Conservation (phyloP, 2,888 invertebrate genomes). For the Fabriciana adippe region DNA sequence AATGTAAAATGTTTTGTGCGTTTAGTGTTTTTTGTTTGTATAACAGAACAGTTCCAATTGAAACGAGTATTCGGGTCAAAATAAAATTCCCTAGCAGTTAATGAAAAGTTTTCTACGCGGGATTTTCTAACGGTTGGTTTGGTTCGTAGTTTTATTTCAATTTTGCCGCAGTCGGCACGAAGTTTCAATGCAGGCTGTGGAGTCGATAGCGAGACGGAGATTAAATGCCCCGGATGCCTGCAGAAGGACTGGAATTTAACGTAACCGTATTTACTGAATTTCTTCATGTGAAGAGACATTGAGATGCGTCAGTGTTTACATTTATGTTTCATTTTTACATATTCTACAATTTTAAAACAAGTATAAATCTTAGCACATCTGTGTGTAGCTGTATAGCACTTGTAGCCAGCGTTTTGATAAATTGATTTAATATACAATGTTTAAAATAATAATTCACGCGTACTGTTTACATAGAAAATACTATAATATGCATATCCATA, state of each 20-base stretch:
- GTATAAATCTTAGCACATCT: neutral
- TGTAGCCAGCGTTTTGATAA: neutral
- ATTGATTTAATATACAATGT: neutral
- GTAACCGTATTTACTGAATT: constrained; percentile 27
- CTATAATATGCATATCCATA: neutral
- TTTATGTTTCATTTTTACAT: neutral
- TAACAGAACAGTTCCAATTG: constrained; percentile 2
- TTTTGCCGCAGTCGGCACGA: constrained; percentile 38
- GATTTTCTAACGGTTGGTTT: constrained; percentile 38
- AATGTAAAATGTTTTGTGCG: neutral
- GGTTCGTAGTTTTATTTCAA: constrained; percentile 41
- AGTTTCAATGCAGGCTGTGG: constrained; percentile 37
- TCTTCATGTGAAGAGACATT: constrained; percentile 15
- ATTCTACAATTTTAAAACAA: neutral
- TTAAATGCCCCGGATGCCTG: constrained; percentile 37
- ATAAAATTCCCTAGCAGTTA: constrained; percentile 25
- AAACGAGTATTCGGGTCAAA: constrained; percentile 20
- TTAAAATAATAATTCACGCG: neutral
- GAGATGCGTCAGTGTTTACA: neutral
- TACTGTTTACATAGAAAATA: neutral
- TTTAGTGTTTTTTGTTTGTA: neutral
- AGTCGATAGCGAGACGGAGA: constrained; percentile 39
- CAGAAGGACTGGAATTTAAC: constrained; percentile 34
- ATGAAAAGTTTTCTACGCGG: constrained; percentile 33
- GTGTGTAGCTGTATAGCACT: neutral